Evolutionary conservation across 2,797 vertebrate species (phyloP), one percentile per base, ranked within the genome.

Genomic region (Argya squamiceps): DNA sequence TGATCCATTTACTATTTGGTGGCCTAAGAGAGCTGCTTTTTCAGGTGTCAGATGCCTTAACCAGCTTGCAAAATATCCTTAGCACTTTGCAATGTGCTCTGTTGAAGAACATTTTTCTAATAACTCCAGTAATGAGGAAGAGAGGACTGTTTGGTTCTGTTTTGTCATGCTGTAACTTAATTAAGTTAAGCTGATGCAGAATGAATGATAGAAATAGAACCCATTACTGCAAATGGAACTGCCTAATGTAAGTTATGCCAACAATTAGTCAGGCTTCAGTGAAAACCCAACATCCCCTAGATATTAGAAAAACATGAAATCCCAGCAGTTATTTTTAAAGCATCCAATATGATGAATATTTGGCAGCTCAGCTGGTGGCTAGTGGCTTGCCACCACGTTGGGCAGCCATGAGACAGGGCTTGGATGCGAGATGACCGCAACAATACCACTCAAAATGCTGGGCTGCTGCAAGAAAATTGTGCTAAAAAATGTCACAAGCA

Each of bases 301-400:
- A 94, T 97, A 96, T 97, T 95, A 96, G 93, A 92, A 96, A 96
- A 97, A 93, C 87, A 95, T 80, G 65, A 95, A 96, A 96, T 96
- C 84, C 84, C 63, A 78, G 78, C 30, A 93, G 88, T 85, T 97
- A 92, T 96, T 97, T 95, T 94, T 85, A 86, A 96, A 95, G 80
- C 93, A 74, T 90, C 86, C 96, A 89, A 80, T 80, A 91, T 5
- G 73, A 88, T 84, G 94, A 94, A 73, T 94, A 86, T 92, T 89
- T 97, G 89, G 94, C 92, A 96, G 65, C 89, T 84, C 16, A 9
- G 63, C 52, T 88, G 53, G 82, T 97, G 89, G 55, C 84, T 93
- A 71, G 89, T 93, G 93, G 87, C 89, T 81, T 88, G 74, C 29
- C 88, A 88, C 41, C 78, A 47, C 5, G 29, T 58, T 86, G 88